Conservation (phyloP, 2,113 vertebrate species). For the Andinoacara biseriatus region DNA sequence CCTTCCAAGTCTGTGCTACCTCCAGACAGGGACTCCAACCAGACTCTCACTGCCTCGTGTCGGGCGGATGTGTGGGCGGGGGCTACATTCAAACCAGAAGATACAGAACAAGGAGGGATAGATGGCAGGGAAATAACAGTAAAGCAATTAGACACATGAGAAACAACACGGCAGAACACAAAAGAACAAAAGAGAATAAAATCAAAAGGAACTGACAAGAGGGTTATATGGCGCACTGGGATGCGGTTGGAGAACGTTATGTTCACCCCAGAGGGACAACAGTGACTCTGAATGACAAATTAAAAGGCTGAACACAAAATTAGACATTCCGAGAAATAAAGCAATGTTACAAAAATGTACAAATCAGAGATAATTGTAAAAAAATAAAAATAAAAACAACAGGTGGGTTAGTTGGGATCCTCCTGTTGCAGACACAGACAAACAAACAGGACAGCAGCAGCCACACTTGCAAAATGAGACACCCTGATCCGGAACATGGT, state of each 20-base stretch:
- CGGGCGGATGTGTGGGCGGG: slow-evolving; percentile 89
- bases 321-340: slow-evolving; percentile 55
- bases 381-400: slow-evolving; percentile 10
- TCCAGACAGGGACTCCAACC: slow-evolving; percentile 97
- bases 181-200: slow-evolving; percentile 65
- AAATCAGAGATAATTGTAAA: slow-evolving; percentile 36
- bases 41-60: slow-evolving; percentile 94
- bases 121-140: slow-evolving; percentile 68
- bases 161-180: slow-evolving; percentile 63
- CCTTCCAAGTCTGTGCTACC: slow-evolving; percentile 85
- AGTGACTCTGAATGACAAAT: slow-evolving; percentile 47
- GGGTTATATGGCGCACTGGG: slow-evolving; percentile 53
- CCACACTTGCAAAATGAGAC: slow-evolving; percentile 34
- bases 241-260: slow-evolving; percentile 25
- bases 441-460: slow-evolving; percentile 48
- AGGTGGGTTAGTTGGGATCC: slow-evolving; percentile 48
- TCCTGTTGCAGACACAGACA: slow-evolving; percentile 31
- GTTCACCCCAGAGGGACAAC: slow-evolving; percentile 44
- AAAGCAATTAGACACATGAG: slow-evolving; percentile 74
- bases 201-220: slow-evolving; percentile 51
- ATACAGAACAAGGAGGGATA: slow-evolving; percentile 59
- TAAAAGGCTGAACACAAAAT: slow-evolving; percentile 60
- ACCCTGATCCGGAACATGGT: slow-evolving; percentile 18
- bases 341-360: slow-evolving; percentile 45
- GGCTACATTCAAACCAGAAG: slow-evolving; percentile 85